Base-by-base conservation (phyloP, 2,888 invertebrate genomes). In the Rhorus exstirpatorius region DNA sequence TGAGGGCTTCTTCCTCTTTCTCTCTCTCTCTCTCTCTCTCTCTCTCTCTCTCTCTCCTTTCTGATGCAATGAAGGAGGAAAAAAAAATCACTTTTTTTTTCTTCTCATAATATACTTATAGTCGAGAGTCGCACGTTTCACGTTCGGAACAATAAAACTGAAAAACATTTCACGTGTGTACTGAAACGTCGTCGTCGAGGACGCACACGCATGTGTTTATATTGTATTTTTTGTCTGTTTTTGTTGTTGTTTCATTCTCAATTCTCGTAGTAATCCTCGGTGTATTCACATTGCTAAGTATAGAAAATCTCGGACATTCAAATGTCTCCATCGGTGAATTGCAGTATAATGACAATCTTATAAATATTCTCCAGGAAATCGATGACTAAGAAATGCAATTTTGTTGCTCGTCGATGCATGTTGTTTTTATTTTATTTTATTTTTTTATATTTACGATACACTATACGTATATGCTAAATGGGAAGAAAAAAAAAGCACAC, bases 21-120 rank as follows among this genome's bases (percentile, higher is more conserved):
- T n/a, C n/a, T n/a, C n/a, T n/a, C n/a, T n/a, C n/a, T n/a, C n/a
- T n/a, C n/a, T n/a, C n/a, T n/a, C n/a, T n/a, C 67, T 76, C 60
- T 68, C 58, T 68, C 60, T 68, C 55, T 10, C 44, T 44, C 10
- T 49, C 14, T 49, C 14, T 17, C 41, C 41, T 61, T 46, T 58
- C 76, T 60, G 76, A 67, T 46, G 76, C 49, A 76, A 76, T 35
- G 31, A 35, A 35, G 60, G 35, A 14, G 53, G 24, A 53, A 8
- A 55, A 71, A 44, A 49, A 61, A 72, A 49, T 46, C 65, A 24
- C n/a, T 1, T 49, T 17, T 49, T 35, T 49, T 14, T 49, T 49
- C 14, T 49, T 58, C 26, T 75, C 41, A 17, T 31, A 24, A 49
- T 8, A 60, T 35, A 35, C 12, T 35, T 8, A 31, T 4, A 14